Evolutionary conservation across 1,140 invertebrate species (phyloP), one percentile per base, ranked within the genome.

Genomic region (Oryctes rhinoceros): DNA sequence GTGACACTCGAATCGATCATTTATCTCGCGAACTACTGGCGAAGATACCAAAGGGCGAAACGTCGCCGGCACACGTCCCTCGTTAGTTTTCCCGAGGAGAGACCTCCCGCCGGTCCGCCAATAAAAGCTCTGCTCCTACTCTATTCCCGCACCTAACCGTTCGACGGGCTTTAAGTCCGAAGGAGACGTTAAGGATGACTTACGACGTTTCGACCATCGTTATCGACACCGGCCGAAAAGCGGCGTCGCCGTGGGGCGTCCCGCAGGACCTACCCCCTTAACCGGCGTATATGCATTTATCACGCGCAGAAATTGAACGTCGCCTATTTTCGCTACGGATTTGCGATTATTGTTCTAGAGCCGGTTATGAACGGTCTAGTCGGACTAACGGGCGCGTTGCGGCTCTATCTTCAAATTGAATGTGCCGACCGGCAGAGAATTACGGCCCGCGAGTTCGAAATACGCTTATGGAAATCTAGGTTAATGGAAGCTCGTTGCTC

Each of bases 271-370:
- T 53, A 0, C 11, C n/a, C 11, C 49, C 13, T n/a, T 11, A 4
- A 7, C 11, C 47, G 47, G 9, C 47, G 47, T 48, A 13, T 53
- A 53, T 53, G 49, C 49, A 53, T 53, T 53, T 53, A 53, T 53
- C 49, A 53, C 49, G 49, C 13, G 9, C 49, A 53, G 49, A 53
- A 53, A 53, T 53, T 53, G 49, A 53, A 53, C 49, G 49, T 53
- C 49, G 11, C 49, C 39, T 44, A 10, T 44, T 7, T 44, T 44
- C 39, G 39, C 39, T 10, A 44, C 13, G 49, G 49, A 53, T 53
- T 53, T 53, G 11, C 49, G 11, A 53, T 53, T 53, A 53, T 53
- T 53, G 49, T 53, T 53, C 49, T 53, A 53, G 49, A 53, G 49
- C 49, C 49, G 49, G 49, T 53, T 53, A 53, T 53, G 49, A 53